Evolutionary conservation across 2,888 invertebrate species (phyloP).

Genomic region (Pteria penguin): DNA sequence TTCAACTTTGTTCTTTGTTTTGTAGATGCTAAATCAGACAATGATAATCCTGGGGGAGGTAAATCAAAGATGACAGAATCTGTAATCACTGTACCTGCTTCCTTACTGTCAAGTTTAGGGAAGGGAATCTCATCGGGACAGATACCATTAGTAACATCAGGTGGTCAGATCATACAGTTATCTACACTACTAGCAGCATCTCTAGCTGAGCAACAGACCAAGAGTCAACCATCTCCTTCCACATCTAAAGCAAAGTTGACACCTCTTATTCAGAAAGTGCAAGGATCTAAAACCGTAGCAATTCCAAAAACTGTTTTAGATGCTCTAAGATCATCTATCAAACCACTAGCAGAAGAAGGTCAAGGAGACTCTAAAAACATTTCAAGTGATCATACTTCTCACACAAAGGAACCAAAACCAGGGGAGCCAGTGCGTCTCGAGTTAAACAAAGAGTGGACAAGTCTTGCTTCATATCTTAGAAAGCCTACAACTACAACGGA

Average conservation of each 20-base stretch:
- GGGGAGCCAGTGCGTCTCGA: neutral
- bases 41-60: too few relatives aligned
- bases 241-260: too few relatives aligned
- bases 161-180: neutral
- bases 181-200: neutral
- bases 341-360: too few relatives aligned
- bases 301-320: neutral
- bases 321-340: too few relatives aligned
- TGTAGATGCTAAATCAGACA: too few relatives aligned
- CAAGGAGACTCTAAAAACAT: too few relatives aligned
- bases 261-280: too few relatives aligned
- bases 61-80: too few relatives aligned
- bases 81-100: neutral
- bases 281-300: too few relatives aligned
- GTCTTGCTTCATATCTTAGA: conserved; percentile 25
- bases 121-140: neutral
- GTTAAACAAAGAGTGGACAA: conserved; percentile 30
- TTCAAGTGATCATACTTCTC: neutral
- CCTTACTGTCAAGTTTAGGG: neutral
- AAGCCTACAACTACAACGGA: conserved; percentile 2
- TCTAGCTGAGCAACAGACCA: neutral
- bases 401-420: neutral
- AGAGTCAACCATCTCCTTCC: too few relatives aligned
- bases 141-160: neutral
- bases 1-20: too few relatives aligned